phyloP scores from a whole-genome alignment of 2,113 vertebrate species.

The Rhinichthys klamathensis region DNA sequence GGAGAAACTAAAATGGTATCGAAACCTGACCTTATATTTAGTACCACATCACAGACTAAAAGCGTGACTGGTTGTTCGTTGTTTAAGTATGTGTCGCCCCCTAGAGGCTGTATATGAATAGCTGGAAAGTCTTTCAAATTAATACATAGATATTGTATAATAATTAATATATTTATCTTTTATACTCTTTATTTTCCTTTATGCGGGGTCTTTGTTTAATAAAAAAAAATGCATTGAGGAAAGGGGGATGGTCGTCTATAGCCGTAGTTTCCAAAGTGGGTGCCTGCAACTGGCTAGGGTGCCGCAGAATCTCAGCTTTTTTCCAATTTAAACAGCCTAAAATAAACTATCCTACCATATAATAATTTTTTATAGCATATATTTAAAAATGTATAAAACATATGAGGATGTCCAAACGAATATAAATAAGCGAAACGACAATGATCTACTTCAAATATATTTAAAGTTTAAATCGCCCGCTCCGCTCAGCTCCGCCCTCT shows the following conservation, averaged over 20 bases:
- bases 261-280: too few relatives aligned
- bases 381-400: too few relatives aligned
- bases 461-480: too few relatives aligned
- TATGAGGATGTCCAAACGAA: too few relatives aligned
- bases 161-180: not conserved
- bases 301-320: too few relatives aligned
- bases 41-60: not conserved
- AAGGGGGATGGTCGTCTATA: not conserved
- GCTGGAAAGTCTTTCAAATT: not conserved
- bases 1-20: not conserved
- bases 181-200: constrained; percentile 61
- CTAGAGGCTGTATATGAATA: constrained; percentile 18
- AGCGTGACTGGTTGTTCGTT: not conserved
- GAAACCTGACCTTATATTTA: not conserved
- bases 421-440: too few relatives aligned
- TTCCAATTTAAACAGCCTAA: too few relatives aligned
- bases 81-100: constrained; percentile 30
- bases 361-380: too few relatives aligned
- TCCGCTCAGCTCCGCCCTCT: too few relatives aligned
- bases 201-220: constrained; percentile 50
- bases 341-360: too few relatives aligned
- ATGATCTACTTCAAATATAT: too few relatives aligned
- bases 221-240: constrained; percentile 25
- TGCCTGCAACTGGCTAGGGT: too few relatives aligned
- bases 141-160: not conserved